Conservation (phyloP, 1,140 invertebrate species). For the Ridgeia piscesae region DNA sequence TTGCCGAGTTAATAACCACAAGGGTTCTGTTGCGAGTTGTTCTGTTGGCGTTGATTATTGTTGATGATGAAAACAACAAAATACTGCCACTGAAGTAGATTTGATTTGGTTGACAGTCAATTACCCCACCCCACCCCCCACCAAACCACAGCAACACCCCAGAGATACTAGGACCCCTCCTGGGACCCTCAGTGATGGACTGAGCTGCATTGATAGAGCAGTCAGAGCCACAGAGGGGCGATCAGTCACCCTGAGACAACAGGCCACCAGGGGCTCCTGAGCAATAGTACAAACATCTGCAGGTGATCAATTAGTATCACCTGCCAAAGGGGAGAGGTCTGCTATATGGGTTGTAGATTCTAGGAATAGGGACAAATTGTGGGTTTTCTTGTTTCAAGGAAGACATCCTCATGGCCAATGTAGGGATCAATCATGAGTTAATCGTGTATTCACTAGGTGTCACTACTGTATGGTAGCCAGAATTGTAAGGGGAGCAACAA, state of each 20-base stretch:
- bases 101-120: too few relatives aligned
- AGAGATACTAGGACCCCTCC: neutral
- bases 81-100: too few relatives aligned
- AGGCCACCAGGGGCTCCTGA: neutral
- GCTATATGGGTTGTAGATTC: neutral
- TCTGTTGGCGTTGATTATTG: too few relatives aligned
- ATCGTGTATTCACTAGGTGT: neutral
- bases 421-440: neutral
- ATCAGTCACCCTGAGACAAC: neutral
- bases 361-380: neutral
- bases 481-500: too few relatives aligned
- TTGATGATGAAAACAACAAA: too few relatives aligned
- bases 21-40: too few relatives aligned
- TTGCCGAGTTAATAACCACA: too few relatives aligned
- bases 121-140: too few relatives aligned
- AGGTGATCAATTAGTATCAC: neutral
- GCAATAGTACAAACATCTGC: neutral
- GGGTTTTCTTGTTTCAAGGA: neutral
- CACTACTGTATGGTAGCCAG: neutral
- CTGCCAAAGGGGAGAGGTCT: neutral
- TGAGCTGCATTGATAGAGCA: neutral
- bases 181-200: neutral
- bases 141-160: too few relatives aligned
- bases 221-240: neutral
- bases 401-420: neutral